phyloP scores from a whole-genome alignment of 2,888 invertebrate genomes.

The Lasius platythorax region DNA sequence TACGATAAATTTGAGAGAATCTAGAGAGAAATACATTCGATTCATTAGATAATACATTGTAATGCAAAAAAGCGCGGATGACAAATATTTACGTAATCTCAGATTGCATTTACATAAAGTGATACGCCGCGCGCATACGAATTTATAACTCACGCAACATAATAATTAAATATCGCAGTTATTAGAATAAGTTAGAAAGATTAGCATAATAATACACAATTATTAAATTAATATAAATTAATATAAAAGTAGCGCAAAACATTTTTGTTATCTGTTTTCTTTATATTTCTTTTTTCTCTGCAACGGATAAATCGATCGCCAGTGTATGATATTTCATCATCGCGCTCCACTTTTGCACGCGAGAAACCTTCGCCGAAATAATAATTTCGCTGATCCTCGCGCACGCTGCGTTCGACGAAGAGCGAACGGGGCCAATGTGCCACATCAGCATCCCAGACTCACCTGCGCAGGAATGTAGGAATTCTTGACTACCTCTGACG shows the following conservation, averaged over 20 bases:
- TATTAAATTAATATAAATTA: neutral
- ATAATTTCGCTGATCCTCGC: slow-evolving; percentile 33
- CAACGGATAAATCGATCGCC: slow-evolving; percentile 12
- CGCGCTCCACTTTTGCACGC: slow-evolving; percentile 13
- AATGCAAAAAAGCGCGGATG: neutral
- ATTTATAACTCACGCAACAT: too few relatives aligned
- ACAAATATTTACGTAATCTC: neutral
- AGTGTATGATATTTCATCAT: slow-evolving; percentile 33
- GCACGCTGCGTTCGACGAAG: neutral
- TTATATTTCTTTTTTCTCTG: neutral
- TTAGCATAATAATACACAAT: neutral
- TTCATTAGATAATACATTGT: neutral
- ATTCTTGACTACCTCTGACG: slow-evolving; percentile 74
- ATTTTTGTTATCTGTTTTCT: neutral
- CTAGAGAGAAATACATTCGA: neutral
- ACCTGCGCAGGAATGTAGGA: slow-evolving; percentile 75
- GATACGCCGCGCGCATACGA: neutral
- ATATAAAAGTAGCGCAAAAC: neutral
- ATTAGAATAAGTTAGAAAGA: neutral
- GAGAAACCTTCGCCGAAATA: slow-evolving; percentile 3
- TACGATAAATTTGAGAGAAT: neutral
- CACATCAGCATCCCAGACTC: slow-evolving; percentile 75
- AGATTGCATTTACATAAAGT: neutral
- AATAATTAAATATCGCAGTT: neutral
- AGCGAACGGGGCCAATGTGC: slow-evolving; percentile 76